Evolutionary conservation across 2,888 invertebrate species (phyloP).

Genomic region (Sesia bembeciformis): DNA sequence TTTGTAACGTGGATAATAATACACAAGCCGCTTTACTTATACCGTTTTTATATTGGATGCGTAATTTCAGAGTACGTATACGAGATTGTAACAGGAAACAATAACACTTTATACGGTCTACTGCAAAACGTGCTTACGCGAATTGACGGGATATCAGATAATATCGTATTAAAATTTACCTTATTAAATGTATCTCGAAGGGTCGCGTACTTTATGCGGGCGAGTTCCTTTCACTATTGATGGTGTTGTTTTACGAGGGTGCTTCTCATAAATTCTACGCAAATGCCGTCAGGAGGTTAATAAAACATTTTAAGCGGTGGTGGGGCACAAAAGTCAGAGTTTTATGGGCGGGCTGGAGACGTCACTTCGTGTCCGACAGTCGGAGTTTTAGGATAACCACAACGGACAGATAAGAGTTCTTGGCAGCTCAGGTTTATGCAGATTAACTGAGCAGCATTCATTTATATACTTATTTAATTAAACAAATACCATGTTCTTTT

Average conservation of each 20-base stretch:
- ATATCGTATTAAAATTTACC: slow-evolving; percentile 10
- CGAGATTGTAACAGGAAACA: too few species aligned
- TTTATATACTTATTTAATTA: neutral
- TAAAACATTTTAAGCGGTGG: slow-evolving; percentile 21
- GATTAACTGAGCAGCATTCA: neutral
- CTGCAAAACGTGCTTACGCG: too few species aligned
- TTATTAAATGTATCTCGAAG: slow-evolving; percentile 19
- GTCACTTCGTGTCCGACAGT: neutral
- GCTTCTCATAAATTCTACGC: slow-evolving; percentile 31
- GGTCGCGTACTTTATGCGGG: slow-evolving; percentile 12
- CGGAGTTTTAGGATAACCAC: neutral
- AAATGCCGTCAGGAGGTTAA: slow-evolving; percentile 18
- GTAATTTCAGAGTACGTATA: too few species aligned
- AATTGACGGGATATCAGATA: too few species aligned
- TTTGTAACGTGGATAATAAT: too few species aligned
- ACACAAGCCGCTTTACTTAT: too few species aligned
- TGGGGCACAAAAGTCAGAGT: slow-evolving; percentile 16
- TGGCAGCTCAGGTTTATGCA: neutral
- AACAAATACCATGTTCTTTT: neutral
- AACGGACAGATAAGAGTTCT: neutral
- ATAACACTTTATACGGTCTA: too few species aligned
- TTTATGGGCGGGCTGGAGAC: slow-evolving; percentile 15
- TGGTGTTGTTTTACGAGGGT: slow-evolving; percentile 11
- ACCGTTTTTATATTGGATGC: too few species aligned
- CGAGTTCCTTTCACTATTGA: slow-evolving; percentile 18